Evolutionary conservation across 2,113 vertebrate genomes (phyloP).

Genomic region (Scalopus aquaticus): DNA sequence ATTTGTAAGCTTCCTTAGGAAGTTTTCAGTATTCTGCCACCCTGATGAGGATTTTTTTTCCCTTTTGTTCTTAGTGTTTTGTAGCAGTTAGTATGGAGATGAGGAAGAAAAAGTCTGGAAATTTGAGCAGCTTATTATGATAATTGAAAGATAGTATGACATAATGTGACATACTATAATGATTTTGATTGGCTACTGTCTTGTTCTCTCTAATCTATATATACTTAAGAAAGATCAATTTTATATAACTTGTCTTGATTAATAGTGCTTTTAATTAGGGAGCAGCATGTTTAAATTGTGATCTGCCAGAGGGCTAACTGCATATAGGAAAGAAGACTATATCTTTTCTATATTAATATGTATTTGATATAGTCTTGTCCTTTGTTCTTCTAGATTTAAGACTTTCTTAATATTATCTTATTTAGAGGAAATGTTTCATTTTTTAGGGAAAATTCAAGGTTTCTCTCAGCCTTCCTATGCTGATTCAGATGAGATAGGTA

Average conservation of each 20-base stretch:
- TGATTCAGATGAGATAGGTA: background rate
- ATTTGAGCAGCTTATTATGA: background rate
- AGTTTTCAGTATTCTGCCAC: slow-evolving; percentile 2
- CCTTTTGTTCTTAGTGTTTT: background rate
- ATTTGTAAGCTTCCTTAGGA: slow-evolving; percentile 28
- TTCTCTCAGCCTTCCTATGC: background rate
- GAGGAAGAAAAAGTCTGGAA: background rate
- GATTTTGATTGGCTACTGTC: slow-evolving; percentile 4
- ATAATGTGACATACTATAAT: background rate
- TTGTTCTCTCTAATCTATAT: background rate
- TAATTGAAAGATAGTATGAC: slow-evolving; percentile 4
- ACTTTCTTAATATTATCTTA: slow-evolving; percentile 13
- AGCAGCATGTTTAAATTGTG: slow-evolving; percentile 10
- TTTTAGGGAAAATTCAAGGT: background rate
- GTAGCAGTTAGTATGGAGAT: background rate
- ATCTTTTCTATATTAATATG: background rate
- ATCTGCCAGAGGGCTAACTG: background rate
- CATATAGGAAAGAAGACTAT: background rate
- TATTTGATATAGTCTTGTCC: background rate
- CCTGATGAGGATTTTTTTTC: background rate
- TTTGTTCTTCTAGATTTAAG: background rate
- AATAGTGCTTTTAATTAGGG: slow-evolving; percentile 23
- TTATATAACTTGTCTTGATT: slow-evolving; percentile 32
- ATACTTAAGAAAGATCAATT: slow-evolving; percentile 18
- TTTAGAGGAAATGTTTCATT: background rate